Percentiles rank a stretch among this genome's conserved stretches.
Conservation (phyloP, 2,113 vertebrate species). For the Anguilla rostrata region DNA sequence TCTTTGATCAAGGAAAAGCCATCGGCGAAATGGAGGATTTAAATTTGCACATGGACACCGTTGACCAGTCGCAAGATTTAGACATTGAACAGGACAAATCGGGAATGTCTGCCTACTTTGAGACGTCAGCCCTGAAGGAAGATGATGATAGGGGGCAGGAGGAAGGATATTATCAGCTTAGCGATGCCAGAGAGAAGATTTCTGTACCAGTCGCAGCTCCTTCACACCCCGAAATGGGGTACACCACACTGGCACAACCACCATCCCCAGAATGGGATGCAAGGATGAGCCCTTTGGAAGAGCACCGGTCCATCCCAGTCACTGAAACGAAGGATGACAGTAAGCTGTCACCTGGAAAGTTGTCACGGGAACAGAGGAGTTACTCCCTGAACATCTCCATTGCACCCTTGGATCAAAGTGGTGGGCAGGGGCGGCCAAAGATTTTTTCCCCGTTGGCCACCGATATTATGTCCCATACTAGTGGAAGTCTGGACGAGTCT, state of each 20-base stretch:
- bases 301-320: conserved; percentile 69
- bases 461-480: conserved; percentile 93
- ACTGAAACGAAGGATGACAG: conserved; percentile 87
- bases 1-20: neutral
- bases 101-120: conserved; percentile 97
- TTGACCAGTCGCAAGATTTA: neutral
- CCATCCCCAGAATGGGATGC: conserved; percentile 64
- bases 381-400: conserved; percentile 97
- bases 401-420: conserved; percentile 86
- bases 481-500: conserved; percentile 91
- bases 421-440: conserved; percentile 81
- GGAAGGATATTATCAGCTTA: conserved; percentile 95
- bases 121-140: conserved; percentile 87
- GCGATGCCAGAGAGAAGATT: conserved; percentile 75
- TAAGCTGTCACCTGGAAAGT: conserved; percentile 87
- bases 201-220: conserved; percentile 41
- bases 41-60: conserved; percentile 16
- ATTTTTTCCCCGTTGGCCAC: conserved; percentile 92
- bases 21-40: neutral
- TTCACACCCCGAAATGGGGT: conserved; percentile 73
- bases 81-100: conserved; percentile 68
- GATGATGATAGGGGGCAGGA: conserved; percentile 67
- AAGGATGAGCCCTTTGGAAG: conserved; percentile 72
- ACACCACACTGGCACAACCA: conserved; percentile 77
- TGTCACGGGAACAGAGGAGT: conserved; percentile 94